phyloP scores from a whole-genome alignment of 2,113 vertebrate species.

The Mirza zaza region DNA sequence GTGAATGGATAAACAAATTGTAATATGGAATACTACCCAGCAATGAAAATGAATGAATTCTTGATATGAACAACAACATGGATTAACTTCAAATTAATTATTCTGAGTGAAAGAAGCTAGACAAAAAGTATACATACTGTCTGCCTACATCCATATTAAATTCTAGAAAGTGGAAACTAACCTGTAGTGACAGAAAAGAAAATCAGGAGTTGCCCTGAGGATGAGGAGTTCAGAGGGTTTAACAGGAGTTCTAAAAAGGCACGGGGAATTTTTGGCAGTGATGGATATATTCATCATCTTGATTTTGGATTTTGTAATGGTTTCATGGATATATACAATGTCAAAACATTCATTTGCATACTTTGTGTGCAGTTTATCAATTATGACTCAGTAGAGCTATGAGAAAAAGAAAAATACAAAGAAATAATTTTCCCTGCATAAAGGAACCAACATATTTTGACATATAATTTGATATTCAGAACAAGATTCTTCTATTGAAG shows the following conservation, averaged over 20 bases:
- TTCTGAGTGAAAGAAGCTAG: not conserved
- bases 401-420: not conserved
- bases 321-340: not conserved
- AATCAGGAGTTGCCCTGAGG: not conserved
- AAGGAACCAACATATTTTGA: not conserved
- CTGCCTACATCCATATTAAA: not conserved
- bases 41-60: not conserved
- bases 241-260: not conserved
- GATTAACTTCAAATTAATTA: not conserved
- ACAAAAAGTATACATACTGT: not conserved
- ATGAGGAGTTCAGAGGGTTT: fast-evolving
- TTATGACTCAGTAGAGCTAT: not conserved
- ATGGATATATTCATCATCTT: not conserved
- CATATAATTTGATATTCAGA: not conserved
- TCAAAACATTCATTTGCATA: not conserved
- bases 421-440: not conserved
- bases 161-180: not conserved
- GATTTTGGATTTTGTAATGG: not conserved
- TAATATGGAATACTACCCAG: not conserved
- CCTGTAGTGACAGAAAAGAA: not conserved
- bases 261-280: not conserved
- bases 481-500: not conserved
- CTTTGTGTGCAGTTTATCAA: not conserved
- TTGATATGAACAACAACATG: not conserved
- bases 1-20: not conserved